These are phyloP conservation scores for Emydura subglobosa DNA, from an alignment of 2,113 vertebrate species.

Conservation along the genomic window DNA sequence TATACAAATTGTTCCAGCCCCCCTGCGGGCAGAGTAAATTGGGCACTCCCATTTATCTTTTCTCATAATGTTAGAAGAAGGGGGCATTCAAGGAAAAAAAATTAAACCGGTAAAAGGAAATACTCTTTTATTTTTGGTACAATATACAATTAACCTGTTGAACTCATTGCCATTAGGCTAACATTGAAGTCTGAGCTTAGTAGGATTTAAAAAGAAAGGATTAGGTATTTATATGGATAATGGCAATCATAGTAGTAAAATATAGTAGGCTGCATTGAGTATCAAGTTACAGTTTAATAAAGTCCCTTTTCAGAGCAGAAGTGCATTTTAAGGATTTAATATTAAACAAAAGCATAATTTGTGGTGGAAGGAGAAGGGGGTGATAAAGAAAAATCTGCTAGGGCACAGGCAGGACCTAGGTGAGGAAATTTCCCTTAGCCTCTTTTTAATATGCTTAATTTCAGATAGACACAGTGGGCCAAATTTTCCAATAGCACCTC, in stretches of 20 bases:
- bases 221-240: slow-evolving; percentile 3
- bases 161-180: not conserved
- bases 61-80: slow-evolving; percentile 16
- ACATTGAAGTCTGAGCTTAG: not conserved
- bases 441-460: not conserved
- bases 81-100: not conserved
- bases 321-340: not conserved
- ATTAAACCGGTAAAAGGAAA: not conserved
- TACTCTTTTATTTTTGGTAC: not conserved
- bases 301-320: not conserved
- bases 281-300: not conserved
- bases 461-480: not conserved
- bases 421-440: not conserved
- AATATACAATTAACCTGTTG: not conserved
- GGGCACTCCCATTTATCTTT: not conserved
- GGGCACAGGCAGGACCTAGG: not conserved
- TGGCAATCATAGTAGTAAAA: not conserved
- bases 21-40: not conserved
- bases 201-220: not conserved
- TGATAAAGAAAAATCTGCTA: not conserved
- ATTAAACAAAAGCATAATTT: not conserved
- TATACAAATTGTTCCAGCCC: too few relatives aligned
- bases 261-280: not conserved
- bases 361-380: not conserved
- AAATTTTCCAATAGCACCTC: not conserved